phyloP scores from a whole-genome alignment of 2,888 invertebrate genomes.

The Sabatieria punctata region DNA sequence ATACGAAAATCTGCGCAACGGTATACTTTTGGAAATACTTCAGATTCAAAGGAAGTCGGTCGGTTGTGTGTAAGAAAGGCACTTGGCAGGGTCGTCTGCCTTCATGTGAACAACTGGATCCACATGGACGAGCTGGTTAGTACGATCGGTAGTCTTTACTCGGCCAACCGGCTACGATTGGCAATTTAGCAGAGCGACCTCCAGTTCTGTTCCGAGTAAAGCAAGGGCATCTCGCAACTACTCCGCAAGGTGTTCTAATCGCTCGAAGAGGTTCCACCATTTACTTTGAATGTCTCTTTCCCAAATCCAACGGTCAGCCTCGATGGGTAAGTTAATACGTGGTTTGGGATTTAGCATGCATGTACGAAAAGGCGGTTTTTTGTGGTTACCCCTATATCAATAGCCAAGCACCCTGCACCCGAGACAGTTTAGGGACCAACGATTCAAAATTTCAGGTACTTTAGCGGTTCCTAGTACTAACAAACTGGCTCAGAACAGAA shows the following conservation, averaged over 20 bases:
- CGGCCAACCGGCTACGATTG: neutral
- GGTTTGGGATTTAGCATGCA: no score
- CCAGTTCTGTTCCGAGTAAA: slow-evolving; percentile 23
- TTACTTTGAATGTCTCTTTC: slow-evolving; percentile 20
- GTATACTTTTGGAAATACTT: slow-evolving; percentile 1
- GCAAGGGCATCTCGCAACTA: slow-evolving; percentile 20
- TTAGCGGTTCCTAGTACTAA: no score
- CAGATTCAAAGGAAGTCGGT: slow-evolving; percentile 3
- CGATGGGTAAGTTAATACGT: slow-evolving; percentile 19
- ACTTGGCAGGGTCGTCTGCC: slow-evolving; percentile 4
- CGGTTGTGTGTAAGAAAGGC: slow-evolving; percentile 6
- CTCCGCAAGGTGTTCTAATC: slow-evolving; percentile 20
- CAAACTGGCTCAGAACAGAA: no score
- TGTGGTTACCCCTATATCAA: no score
- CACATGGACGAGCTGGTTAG: neutral
- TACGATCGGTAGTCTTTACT: neutral
- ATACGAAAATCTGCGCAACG: neutral
- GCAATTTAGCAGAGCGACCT: slow-evolving; percentile 19
- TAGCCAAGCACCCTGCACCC: no score
- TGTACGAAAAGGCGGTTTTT: no score
- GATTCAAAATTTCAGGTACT: no score
- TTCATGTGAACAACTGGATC: neutral
- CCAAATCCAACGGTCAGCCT: slow-evolving; percentile 3
- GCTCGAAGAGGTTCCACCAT: slow-evolving; percentile 23
- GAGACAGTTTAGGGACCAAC: no score